Percentiles rank a stretch among this genome's conserved stretches.
phyloP scores from a whole-genome alignment of 2,888 invertebrate species.

The Rhopalosiphum nymphaeae region DNA sequence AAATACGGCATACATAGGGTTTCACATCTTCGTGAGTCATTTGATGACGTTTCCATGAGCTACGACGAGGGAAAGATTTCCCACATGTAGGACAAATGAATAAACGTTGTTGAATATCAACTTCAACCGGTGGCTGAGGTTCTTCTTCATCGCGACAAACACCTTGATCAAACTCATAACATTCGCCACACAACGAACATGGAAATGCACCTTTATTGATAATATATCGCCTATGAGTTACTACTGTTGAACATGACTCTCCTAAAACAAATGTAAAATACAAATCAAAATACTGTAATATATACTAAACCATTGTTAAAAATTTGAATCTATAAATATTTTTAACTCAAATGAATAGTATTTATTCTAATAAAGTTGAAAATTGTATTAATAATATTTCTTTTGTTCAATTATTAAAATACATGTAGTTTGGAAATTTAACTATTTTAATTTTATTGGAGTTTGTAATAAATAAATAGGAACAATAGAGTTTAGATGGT shows the following conservation, averaged over 20 bases:
- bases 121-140: slow-evolving; percentile 55
- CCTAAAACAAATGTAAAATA: slow-evolving; percentile 33
- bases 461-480: not conserved
- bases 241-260: slow-evolving; percentile 53
- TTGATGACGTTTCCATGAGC: slow-evolving; percentile 68
- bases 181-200: slow-evolving; percentile 68
- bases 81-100: slow-evolving; percentile 68
- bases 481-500: not conserved
- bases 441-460: not conserved
- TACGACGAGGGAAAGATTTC: slow-evolving; percentile 68
- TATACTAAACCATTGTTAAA: not conserved
- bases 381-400: not conserved
- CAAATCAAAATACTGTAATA: not conserved
- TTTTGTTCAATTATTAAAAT: not conserved
- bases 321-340: not conserved
- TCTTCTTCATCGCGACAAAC: slow-evolving; percentile 67
- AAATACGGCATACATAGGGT: slow-evolving; percentile 68
- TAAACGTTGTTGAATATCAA: slow-evolving; percentile 67
- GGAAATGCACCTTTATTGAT: slow-evolving; percentile 69
- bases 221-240: slow-evolving; percentile 68
- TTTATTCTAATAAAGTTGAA: not conserved
- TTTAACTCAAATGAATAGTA: not conserved
- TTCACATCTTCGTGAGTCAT: slow-evolving; percentile 68
- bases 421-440: not conserved
- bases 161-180: slow-evolving; percentile 68